These are phyloP conservation scores for Liparis tanakae DNA, from an alignment of 2,797 vertebrate species.

Conservation along the genomic window DNA sequence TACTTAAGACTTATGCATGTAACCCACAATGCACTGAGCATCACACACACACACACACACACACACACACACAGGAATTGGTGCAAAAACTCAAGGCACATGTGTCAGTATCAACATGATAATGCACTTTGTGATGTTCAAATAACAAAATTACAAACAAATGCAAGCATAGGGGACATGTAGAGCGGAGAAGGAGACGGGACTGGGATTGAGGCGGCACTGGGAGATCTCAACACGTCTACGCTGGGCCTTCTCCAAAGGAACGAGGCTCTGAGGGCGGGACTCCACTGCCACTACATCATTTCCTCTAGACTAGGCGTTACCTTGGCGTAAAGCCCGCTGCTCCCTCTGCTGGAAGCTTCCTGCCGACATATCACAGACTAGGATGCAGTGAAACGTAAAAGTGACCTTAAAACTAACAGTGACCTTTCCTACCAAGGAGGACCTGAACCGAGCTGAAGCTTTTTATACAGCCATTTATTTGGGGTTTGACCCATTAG, in stretches of 20 bases:
- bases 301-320: slow-evolving; percentile 20
- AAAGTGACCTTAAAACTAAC: neutral
- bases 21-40: neutral
- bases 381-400: slow-evolving; percentile 45
- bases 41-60: neutral
- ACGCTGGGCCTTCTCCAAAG: neutral
- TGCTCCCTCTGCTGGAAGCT: slow-evolving; percentile 42
- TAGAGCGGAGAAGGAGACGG: neutral
- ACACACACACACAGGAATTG: neutral
- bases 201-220: slow-evolving; percentile 6
- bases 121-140: neutral
- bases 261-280: slow-evolving; percentile 6
- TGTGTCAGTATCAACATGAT: neutral
- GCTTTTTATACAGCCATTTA: neutral
- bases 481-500: neutral
- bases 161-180: neutral
- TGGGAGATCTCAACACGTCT: slow-evolving; percentile 23
- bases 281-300: neutral
- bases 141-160: neutral
- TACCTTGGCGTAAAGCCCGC: slow-evolving; percentile 62
- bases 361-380: slow-evolving; percentile 69
- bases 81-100: neutral
- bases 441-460: neutral
- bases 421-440: neutral
- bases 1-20: neutral